Conservation (phyloP, 2,888 invertebrate genomes). For the Timema podura region DNA sequence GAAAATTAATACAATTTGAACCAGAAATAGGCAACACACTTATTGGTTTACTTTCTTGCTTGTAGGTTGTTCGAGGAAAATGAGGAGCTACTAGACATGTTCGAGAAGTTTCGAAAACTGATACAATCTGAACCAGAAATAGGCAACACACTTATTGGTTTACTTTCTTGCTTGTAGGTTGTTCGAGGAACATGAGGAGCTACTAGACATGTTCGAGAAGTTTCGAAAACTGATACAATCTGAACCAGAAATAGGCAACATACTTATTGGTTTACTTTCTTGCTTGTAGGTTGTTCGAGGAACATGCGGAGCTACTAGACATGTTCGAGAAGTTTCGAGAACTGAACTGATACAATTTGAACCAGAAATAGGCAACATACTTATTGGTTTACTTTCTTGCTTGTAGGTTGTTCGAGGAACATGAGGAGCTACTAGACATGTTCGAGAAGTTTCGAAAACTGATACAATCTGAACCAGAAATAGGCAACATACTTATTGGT, state of each 20-base stretch:
- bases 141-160: too few species aligned
- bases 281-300: constrained; percentile 78
- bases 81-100: constrained; percentile 69
- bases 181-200: constrained; percentile 79
- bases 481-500: too few species aligned
- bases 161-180: constrained; percentile 72
- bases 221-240: constrained; percentile 54
- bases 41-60: too few species aligned
- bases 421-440: constrained; percentile 70
- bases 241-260: background rate
- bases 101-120: constrained; percentile 73
- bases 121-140: background rate
- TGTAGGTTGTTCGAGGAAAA: constrained; percentile 83
- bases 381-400: too few species aligned
- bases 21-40: background rate
- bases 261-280: too few species aligned
- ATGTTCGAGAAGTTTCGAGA: constrained; percentile 77
- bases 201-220: constrained; percentile 74
- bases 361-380: constrained; percentile 8
- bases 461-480: background rate
- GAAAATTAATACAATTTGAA: constrained; percentile 41
- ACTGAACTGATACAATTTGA: constrained; percentile 43
- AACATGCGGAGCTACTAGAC: constrained; percentile 70
- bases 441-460: constrained; percentile 78
- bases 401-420: constrained; percentile 81